Evolutionary conservation across 2,113 vertebrate genomes (phyloP), one percentile per base, ranked within the genome.

Genomic region (Zosterops pallidus): DNA sequence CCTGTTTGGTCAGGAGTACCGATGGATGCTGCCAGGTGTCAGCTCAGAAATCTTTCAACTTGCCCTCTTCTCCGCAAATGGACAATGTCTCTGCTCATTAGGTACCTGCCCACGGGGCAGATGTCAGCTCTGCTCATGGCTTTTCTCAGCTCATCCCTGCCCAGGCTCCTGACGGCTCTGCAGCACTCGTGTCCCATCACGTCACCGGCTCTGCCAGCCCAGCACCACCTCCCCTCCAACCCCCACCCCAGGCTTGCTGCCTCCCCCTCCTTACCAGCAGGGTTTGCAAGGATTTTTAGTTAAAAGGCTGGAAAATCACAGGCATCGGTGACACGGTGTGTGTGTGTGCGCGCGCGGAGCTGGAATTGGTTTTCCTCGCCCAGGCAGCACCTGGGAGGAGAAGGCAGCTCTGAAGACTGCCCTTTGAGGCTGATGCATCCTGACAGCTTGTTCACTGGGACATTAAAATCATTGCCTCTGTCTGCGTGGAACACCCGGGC

Each of bases 401-500:
- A 86, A 78, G 63, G 65, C 75, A 35, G 83, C 37, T 26, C 70
- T 56, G 69, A 70, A 94, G 76, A 68, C 55, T 71, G 69, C 64
- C 78, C 47, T 96, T 83, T 98, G 97, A 98, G 77, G 69, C 92
- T 98, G 95, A 98, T 97, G 75, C 39, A 10, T 96, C 67, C 91
- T 10, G 97, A 97, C 95, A 55, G 95, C 91, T 88, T 96, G 92
- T 95, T 95, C 94, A 92, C 94, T 96, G 94, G 92, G 96, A 90
- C 90, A 85, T 96, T 94, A 95, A 89, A 96, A 97, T 95, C 95
- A 16, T 49, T 78, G 89, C 95, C 85, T 94, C 88, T 91, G 76
- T 76, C 82, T 90, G 94, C n/a, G 10, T 95, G 75, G 89, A 90
- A 25, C 77, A 44, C 53, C 80, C 52, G 17, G 50, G 8, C 39